Evolutionary conservation across 1,140 invertebrate genomes (phyloP).

Genomic region (Oncopeltus fasciatus): DNA sequence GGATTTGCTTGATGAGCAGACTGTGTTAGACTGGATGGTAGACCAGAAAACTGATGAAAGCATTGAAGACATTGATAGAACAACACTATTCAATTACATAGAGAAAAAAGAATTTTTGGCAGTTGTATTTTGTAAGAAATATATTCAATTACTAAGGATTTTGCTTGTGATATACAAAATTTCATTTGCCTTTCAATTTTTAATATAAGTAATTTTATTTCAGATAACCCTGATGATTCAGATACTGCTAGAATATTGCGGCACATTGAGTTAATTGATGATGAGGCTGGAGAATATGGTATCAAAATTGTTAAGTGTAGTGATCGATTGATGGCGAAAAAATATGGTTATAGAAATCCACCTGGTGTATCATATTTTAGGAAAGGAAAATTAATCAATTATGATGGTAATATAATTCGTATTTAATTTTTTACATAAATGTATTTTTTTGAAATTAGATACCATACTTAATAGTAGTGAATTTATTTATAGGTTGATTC

Average conservation of each 20-base stretch:
- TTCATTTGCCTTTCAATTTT: background rate
- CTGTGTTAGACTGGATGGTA: slow-evolving; percentile 80
- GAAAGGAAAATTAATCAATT: slow-evolving; percentile 79
- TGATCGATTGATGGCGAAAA: slow-evolving; percentile 84
- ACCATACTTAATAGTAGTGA: no score
- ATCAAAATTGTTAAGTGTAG: slow-evolving; percentile 82
- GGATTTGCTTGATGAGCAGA: slow-evolving; percentile 66
- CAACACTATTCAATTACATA: slow-evolving; percentile 70
- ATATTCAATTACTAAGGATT: slow-evolving; percentile 8
- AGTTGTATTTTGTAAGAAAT: slow-evolving; percentile 78
- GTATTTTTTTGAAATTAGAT: background rate
- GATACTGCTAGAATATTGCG: slow-evolving; percentile 60
- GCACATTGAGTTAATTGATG: slow-evolving; percentile 79
- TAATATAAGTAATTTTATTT: slow-evolving; percentile 20
- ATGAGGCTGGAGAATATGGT: slow-evolving; percentile 80
- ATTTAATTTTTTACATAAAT: background rate
- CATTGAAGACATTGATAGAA: slow-evolving; percentile 78
- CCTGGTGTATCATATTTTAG: slow-evolving; percentile 84
- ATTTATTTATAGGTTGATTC: no score
- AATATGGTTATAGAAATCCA: slow-evolving; percentile 76
- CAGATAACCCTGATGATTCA: slow-evolving; percentile 71
- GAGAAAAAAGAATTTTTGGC: slow-evolving; percentile 83
- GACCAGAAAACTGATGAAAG: slow-evolving; percentile 85
- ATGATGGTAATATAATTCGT: slow-evolving; percentile 47
- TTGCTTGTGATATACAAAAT: background rate